Percentiles rank a stretch among this genome's conserved stretches.
phyloP scores from a whole-genome alignment of 2,113 vertebrate species.

The Theristicus caerulescens region DNA sequence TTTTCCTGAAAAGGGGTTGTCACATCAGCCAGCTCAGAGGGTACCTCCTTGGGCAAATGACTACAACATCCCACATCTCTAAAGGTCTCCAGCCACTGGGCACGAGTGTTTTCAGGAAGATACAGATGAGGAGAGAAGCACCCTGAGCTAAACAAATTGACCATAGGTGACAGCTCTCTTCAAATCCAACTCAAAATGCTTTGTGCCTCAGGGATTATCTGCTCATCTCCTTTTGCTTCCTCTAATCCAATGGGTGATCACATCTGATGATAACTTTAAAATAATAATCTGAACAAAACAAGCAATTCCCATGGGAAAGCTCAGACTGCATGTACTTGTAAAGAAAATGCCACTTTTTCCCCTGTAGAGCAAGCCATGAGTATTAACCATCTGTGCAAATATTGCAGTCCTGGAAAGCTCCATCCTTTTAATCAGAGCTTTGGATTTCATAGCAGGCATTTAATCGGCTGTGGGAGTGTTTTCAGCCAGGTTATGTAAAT shows the following conservation, averaged over 20 bases:
- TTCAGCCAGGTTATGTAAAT: conserved; percentile 43
- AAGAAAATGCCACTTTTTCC: conserved; percentile 24
- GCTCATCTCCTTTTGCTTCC: conserved; percentile 18
- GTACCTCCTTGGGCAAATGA: neutral
- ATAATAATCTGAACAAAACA: conserved; percentile 18
- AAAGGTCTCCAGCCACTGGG: neutral
- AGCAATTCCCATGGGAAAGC: conserved; percentile 35
- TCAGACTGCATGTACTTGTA: neutral
- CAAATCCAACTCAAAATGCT: neutral
- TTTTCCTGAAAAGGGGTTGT: neutral
- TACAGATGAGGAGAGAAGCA: neutral
- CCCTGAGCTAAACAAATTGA: neutral
- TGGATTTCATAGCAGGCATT: neutral
- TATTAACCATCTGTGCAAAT: conserved; percentile 1
- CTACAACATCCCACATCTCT: neutral
- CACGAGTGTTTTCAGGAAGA: neutral
- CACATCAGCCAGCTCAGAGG: neutral
- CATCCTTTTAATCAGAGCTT: conserved; percentile 20
- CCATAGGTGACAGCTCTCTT: neutral
- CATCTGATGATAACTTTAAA: conserved; percentile 16
- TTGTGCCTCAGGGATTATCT: conserved; percentile 21
- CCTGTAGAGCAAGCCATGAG: neutral
- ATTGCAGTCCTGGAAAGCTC: neutral
- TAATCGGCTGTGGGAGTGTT: neutral
- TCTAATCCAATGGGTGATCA: conserved; percentile 31